These are phyloP conservation scores for Netelia inedita DNA, from an alignment of 2,888 invertebrate species.

Conservation along the genomic window DNA sequence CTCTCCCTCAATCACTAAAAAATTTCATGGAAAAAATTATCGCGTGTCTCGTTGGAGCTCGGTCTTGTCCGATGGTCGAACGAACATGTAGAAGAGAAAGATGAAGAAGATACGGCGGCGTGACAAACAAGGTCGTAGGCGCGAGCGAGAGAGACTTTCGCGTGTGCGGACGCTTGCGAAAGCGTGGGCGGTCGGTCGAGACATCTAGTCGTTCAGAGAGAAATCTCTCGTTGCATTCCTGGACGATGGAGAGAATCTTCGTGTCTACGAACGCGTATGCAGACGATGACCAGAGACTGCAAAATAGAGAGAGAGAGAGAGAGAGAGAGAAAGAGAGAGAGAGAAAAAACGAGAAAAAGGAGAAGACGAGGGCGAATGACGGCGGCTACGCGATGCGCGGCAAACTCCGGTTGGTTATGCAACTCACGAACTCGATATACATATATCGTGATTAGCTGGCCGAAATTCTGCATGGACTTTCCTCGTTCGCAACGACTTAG, in stretches of 20 bases:
- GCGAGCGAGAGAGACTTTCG: slow-evolving; percentile 48
- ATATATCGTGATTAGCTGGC: slow-evolving; percentile 76
- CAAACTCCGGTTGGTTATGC: slow-evolving; percentile 77
- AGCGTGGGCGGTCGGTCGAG: slow-evolving; percentile 53
- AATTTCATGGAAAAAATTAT: too few species aligned
- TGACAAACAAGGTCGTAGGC: slow-evolving; percentile 66
- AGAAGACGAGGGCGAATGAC: slow-evolving; percentile 72
- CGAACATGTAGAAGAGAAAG: slow-evolving; percentile 1
- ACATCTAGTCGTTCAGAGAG: slow-evolving; percentile 38
- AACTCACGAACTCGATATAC: slow-evolving; percentile 79
- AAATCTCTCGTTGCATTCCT: slow-evolving; percentile 61
- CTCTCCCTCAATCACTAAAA: too few species aligned
- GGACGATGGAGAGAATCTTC: slow-evolving; percentile 55
- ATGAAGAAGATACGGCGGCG: slow-evolving; percentile 54
- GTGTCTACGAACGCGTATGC: slow-evolving; percentile 51
- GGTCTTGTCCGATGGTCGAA: background rate
- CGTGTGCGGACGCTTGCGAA: background rate
- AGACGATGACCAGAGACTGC: slow-evolving; percentile 57
- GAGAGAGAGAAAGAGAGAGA: slow-evolving; percentile 57
- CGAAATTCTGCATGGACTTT: slow-evolving; percentile 44
- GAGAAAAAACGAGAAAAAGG: background rate
- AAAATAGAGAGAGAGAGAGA: slow-evolving; percentile 33
- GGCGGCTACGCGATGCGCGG: slow-evolving; percentile 77
- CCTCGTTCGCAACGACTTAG: slow-evolving; percentile 3
- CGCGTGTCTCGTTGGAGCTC: background rate